These are phyloP conservation scores for Corythucha ciliata DNA, from an alignment of 2,888 invertebrate species.

Conservation along the genomic window DNA sequence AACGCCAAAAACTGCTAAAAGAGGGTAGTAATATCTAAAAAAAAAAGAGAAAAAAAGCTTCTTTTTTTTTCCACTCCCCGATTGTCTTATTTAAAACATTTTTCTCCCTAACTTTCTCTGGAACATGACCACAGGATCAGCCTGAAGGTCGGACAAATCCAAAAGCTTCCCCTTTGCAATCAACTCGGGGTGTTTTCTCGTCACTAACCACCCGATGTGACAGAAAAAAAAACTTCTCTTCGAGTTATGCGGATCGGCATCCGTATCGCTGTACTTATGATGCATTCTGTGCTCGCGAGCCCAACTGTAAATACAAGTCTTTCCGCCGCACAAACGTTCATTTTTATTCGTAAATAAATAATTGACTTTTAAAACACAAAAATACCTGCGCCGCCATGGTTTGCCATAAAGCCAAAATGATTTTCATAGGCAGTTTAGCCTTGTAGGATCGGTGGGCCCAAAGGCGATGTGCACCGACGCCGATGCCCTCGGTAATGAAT, in stretches of 20 bases:
- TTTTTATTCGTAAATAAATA: no score
- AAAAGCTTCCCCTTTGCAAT: conserved; percentile 52
- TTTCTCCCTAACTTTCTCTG: conserved; percentile 63
- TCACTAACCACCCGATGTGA: conserved; percentile 78
- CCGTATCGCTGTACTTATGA: conserved; percentile 65
- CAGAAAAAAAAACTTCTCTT: conserved; percentile 77
- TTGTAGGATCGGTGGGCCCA: conserved; percentile 73
- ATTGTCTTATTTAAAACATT: no score
- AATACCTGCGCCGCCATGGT: conserved; percentile 68
- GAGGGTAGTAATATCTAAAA: conserved; percentile 53
- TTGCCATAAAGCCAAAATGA: conserved; percentile 55
- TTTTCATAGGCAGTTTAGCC: conserved; percentile 53
- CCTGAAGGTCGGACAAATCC: conserved; percentile 65
- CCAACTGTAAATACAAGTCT: conserved; percentile 64
- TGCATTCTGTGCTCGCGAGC: conserved; percentile 69
- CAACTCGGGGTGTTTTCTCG: conserved; percentile 67
- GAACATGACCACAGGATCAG: conserved; percentile 61
- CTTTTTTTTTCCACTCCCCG: background rate
- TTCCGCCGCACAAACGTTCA: conserved; percentile 8
- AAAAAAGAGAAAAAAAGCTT: conserved; percentile 39
- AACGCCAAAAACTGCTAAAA: conserved; percentile 52
- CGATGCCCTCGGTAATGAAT: conserved; percentile 38
- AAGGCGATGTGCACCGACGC: conserved; percentile 68
- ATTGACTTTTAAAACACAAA: no score
- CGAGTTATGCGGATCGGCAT: conserved; percentile 72